phyloP scores from a whole-genome alignment of 2,113 vertebrate species.

The Epinephelus moara region DNA sequence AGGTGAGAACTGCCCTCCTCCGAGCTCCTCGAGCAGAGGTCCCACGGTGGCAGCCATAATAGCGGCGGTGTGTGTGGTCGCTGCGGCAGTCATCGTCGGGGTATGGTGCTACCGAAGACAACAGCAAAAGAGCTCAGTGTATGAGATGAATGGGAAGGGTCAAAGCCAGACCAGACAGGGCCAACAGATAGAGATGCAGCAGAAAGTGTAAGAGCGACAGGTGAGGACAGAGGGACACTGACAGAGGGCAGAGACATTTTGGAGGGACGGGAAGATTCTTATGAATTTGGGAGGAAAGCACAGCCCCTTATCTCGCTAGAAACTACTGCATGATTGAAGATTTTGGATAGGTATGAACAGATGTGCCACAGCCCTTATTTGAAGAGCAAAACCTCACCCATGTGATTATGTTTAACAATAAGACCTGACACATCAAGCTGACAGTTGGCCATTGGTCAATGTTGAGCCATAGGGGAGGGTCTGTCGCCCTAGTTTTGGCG shows the following conservation, averaged over 20 bases:
- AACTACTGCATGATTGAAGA: slow-evolving; percentile 42
- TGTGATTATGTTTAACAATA: background rate
- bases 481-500: no score
- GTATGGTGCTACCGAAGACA: slow-evolving; percentile 91
- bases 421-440: background rate
- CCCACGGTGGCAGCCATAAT: slow-evolving; percentile 88
- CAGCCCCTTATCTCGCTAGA: slow-evolving; percentile 30
- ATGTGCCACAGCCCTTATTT: slow-evolving; percentile 1
- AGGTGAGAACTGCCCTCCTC: slow-evolving; percentile 69
- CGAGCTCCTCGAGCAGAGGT: slow-evolving; percentile 79
- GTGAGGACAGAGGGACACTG: slow-evolving; percentile 40
- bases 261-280: slow-evolving; percentile 27
- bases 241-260: slow-evolving; percentile 53
- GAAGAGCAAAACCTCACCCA: slow-evolving; percentile 4
- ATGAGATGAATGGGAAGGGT: slow-evolving; percentile 92
- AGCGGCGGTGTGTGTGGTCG: slow-evolving; percentile 86
- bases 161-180: slow-evolving; percentile 84
- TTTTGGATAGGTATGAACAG: slow-evolving; percentile 39
- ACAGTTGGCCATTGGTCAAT: no score
- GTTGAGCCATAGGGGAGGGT: no score
- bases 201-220: slow-evolving; percentile 81
- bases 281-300: slow-evolving; percentile 24
- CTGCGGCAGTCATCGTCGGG: slow-evolving; percentile 81
- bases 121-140: slow-evolving; percentile 93
- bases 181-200: slow-evolving; percentile 97